Base-by-base conservation (phyloP, 2,888 invertebrate species). In the Phortica magna region DNA sequence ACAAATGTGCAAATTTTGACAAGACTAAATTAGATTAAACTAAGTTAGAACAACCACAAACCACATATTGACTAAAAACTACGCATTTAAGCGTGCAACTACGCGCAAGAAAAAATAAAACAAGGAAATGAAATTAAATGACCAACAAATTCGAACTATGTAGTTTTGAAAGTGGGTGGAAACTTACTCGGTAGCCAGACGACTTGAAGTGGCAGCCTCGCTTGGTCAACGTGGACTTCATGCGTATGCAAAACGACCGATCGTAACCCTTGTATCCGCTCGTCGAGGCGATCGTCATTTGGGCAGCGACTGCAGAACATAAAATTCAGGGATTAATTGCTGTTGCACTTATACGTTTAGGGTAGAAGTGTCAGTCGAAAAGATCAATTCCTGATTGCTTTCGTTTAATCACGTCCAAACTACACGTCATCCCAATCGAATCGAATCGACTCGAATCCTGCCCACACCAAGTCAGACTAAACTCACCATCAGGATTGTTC, bases 211-310 rank as follows among this genome's bases (percentile, higher is more conserved):
- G 98, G 91, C 98, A 99, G 78, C 99, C 99, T 88, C 99, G 94
- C 93, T 99, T 99, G 72, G 99, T 98, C 79, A 99, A 93, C 0
- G 99, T 99, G 75, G 99, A 99, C 92, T 99, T 99, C 98, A 99
- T 99, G 83, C 99, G 94, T 71, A 99, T 94, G 92, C 98, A 99
- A 93, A 98, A 98, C 64, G 98, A 97, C 88, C 98, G 93, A 88
- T 98, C 98, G 93, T 96, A 95, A 57, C 98, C 98, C 90, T 96
- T 95, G 93, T 95, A 98, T 81, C 94, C 93, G 75, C 94, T 93
- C 77, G 94, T 94, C 14, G 95, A 94, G 72, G 94, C 94, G 83
- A 97, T 92, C 75, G 95, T 94, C 97, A 97, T 97, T 90, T 95
- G 94, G 81, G 97, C 94, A 75, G 97, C 95, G 82, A 97, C 97